A percentile compares a stretch with the other conserved stretches of the same genome.
Conservation (phyloP, 2,888 invertebrate species). For the Oxytorus armatus region DNA sequence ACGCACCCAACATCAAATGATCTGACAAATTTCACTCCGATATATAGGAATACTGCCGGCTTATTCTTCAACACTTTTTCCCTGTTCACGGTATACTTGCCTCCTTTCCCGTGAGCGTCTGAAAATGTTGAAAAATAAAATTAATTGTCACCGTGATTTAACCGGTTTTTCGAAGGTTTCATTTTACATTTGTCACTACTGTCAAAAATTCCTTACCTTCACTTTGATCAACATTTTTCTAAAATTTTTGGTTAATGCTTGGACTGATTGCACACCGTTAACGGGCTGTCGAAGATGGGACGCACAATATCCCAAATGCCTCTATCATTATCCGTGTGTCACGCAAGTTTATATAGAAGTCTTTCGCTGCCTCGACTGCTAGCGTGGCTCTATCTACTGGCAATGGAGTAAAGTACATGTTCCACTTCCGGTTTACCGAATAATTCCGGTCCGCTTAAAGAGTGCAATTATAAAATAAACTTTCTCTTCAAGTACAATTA, state of each 20-base stretch:
- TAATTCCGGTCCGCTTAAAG: too few species aligned
- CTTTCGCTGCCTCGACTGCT: neutral
- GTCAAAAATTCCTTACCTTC: conserved; percentile 86
- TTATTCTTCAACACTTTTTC: conserved; percentile 15
- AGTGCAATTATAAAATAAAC: too few species aligned
- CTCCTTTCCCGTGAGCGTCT: conserved; percentile 96
- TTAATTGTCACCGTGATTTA: conserved; percentile 42
- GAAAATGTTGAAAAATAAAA: conserved; percentile 78
- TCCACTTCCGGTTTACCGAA: neutral
- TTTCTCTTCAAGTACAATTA: too few species aligned
- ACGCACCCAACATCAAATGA: conserved; percentile 38
- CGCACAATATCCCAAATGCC: conserved; percentile 53
- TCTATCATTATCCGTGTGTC: conserved; percentile 23
- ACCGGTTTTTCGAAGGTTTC: conserved; percentile 2
- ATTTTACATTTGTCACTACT: neutral
- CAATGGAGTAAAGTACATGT: neutral
- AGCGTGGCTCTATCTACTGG: conserved; percentile 9
- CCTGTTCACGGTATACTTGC: conserved; percentile 76
- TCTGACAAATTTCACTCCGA: conserved; percentile 38
- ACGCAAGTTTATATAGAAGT: conserved; percentile 8
- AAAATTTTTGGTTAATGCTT: conserved; percentile 67
- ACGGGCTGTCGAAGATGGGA: conserved; percentile 59
- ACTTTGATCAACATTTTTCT: conserved; percentile 92
- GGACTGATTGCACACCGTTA: conserved; percentile 59
- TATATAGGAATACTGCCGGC: conserved; percentile 50